A percentile compares a stretch with the other conserved stretches of the same genome.
These are phyloP conservation scores for Campoletis raptor DNA, from an alignment of 2,888 invertebrate genomes.

Conservation along the genomic window DNA sequence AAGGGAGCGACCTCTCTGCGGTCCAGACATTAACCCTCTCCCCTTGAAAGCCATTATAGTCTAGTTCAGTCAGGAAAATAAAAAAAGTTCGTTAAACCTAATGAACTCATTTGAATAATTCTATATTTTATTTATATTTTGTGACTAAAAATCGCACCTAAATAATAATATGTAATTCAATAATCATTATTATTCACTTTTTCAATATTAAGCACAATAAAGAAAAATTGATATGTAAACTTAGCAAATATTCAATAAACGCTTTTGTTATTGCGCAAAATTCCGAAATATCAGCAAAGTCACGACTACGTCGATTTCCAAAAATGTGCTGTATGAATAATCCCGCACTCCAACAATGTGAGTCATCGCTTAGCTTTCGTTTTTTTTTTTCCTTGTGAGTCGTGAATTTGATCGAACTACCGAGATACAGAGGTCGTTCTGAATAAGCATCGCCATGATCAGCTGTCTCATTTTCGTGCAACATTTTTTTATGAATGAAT, in stretches of 20 bases:
- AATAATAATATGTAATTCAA: not conserved
- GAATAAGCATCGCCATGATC: not conserved
- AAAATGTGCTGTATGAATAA: slow-evolving; percentile 54
- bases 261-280: not conserved
- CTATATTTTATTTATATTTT: too few species aligned
- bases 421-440: not conserved
- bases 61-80: not conserved
- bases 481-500: not conserved
- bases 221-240: not conserved
- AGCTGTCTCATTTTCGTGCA: not conserved
- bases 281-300: slow-evolving; percentile 13
- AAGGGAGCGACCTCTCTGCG: slow-evolving; percentile 28
- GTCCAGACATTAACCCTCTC: slow-evolving; percentile 22
- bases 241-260: not conserved
- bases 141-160: not conserved
- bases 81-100: not conserved
- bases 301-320: slow-evolving; percentile 34
- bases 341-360: slow-evolving; percentile 56
- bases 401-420: slow-evolving; percentile 41
- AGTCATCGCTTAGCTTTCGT: slow-evolving; percentile 62
- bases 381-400: slow-evolving; percentile 19
- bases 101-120: not conserved
- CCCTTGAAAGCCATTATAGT: not conserved
- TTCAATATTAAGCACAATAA: too few species aligned
- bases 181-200: too few species aligned